These are phyloP conservation scores for Oophaga pumilio DNA, from an alignment of 2,113 vertebrate genomes.

Conservation along the genomic window DNA sequence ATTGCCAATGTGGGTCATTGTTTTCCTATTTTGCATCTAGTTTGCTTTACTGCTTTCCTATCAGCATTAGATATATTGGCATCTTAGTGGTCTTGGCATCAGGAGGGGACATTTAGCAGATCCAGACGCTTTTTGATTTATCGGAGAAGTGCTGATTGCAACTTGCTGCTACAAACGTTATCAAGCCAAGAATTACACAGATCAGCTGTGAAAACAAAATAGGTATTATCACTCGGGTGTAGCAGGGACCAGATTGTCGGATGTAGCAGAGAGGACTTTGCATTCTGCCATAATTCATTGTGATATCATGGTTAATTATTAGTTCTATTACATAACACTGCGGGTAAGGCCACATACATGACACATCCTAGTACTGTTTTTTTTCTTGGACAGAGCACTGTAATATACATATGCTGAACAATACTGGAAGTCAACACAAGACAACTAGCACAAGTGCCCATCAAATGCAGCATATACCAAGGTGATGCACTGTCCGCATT, in stretches of 20 bases:
- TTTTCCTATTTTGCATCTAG: not conserved
- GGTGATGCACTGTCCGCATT: too few relatives aligned
- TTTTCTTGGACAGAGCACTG: too few relatives aligned
- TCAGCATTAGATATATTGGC: not conserved
- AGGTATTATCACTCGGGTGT: not conserved
- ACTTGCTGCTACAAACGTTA: not conserved
- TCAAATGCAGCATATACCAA: too few relatives aligned
- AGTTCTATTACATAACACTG: not conserved
- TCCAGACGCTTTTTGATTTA: not conserved
- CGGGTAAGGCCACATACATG: too few relatives aligned
- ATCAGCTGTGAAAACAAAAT: not conserved
- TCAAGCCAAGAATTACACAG: not conserved
- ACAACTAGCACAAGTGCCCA: too few relatives aligned
- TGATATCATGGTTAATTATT: not conserved
- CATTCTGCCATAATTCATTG: not conserved
- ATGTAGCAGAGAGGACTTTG: not conserved
- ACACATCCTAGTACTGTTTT: too few relatives aligned
- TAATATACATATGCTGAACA: too few relatives aligned
- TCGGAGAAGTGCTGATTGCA: not conserved
- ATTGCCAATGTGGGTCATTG: not conserved
- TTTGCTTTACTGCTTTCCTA: not conserved
- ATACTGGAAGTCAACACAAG: too few relatives aligned
- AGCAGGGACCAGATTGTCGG: not conserved
- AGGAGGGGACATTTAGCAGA: not conserved
- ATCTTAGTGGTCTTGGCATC: not conserved